Percentiles rank a stretch among this genome's conserved stretches.
phyloP scores from a whole-genome alignment of 2,797 vertebrate genomes.

The Siniperca obscura region DNA sequence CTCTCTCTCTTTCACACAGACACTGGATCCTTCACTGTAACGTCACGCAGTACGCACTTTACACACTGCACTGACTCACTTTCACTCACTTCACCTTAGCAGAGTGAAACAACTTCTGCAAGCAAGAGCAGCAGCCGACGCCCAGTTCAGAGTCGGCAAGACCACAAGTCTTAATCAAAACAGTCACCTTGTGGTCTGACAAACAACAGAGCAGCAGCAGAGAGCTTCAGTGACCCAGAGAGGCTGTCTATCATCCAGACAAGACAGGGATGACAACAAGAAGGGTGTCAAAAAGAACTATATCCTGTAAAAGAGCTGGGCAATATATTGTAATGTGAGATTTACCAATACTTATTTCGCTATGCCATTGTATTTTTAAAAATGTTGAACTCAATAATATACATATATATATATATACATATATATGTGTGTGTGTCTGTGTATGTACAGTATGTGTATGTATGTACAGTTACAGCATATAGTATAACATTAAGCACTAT shows the following conservation, averaged over 20 bases:
- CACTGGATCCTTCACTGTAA: conserved; percentile 54
- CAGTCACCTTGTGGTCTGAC: conserved; percentile 36
- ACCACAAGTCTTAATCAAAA: conserved; percentile 35
- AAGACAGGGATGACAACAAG: neutral
- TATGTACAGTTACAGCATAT: neutral
- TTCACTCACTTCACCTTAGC: conserved; percentile 67
- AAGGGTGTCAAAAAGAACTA: conserved; percentile 1
- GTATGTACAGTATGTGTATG: neutral
- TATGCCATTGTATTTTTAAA: neutral
- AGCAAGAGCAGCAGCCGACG: conserved; percentile 54
- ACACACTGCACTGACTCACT: conserved; percentile 74
- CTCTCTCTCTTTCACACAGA: conserved; percentile 7
- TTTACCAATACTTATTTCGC: neutral
- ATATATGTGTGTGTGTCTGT: neutral
- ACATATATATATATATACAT: too few species aligned
- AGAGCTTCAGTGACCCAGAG: conserved; percentile 19
- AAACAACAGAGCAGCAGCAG: conserved; percentile 31
- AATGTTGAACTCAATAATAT: neutral
- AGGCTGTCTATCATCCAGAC: conserved; percentile 2
- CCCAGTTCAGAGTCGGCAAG: conserved; percentile 56
- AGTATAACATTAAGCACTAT: neutral
- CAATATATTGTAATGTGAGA: neutral
- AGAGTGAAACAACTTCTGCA: conserved; percentile 68
- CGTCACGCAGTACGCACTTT: conserved; percentile 63
- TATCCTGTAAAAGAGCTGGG: neutral